Conservation (phyloP, 1,140 invertebrate species). For the Manduca sexta region DNA sequence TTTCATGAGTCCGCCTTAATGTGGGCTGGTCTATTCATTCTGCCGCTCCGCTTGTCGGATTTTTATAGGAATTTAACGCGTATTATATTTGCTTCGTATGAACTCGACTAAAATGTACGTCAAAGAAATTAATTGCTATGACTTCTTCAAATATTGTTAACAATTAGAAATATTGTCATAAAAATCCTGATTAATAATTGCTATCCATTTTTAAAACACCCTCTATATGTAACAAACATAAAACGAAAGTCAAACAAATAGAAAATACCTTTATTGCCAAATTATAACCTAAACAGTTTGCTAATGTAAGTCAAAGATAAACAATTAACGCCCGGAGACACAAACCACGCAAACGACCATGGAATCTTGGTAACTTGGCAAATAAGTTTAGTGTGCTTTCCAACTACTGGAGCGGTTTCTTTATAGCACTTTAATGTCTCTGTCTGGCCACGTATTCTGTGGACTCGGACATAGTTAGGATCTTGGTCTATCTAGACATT, state of each 20-base stretch:
- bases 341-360: constrained; percentile 5
- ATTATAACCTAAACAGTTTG: neutral
- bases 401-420: constrained; percentile 30
- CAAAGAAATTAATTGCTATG: neutral
- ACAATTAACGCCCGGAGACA: neutral
- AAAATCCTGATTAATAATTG: too few species aligned
- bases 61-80: constrained; percentile 51
- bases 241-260: too few species aligned
- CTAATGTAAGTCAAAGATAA: constrained; percentile 1
- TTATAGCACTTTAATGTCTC: constrained; percentile 53
- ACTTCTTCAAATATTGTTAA: too few species aligned
- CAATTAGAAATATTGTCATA: too few species aligned
- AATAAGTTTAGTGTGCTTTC: constrained; percentile 18
- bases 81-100: constrained; percentile 46
- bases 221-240: too few species aligned
- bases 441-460: constrained; percentile 29
- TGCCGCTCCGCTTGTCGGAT: constrained; percentile 33
- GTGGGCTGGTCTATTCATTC: constrained; percentile 55
- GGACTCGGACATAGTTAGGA: neutral
- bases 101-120: constrained; percentile 30
- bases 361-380: constrained; percentile 15
- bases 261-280: too few species aligned
- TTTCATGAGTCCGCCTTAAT: constrained; percentile 56
- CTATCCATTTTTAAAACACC: too few species aligned
- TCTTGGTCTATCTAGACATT: too few species aligned